phyloP scores from a whole-genome alignment of 2,797 vertebrate species.

The Sorex maritimensis region DNA sequence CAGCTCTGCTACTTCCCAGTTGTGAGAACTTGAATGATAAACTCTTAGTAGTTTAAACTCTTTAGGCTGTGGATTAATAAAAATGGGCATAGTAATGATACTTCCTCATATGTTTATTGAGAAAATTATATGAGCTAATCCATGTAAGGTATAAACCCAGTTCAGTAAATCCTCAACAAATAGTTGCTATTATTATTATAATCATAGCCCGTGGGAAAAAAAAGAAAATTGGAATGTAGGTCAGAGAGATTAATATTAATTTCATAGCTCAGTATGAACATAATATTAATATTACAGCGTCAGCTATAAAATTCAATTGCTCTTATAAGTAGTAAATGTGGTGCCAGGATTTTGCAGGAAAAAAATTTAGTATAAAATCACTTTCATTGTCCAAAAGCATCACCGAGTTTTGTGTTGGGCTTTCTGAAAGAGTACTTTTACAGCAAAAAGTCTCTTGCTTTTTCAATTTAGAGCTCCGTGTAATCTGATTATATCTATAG shows the following conservation, averaged over 20 bases:
- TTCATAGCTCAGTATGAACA: not conserved
- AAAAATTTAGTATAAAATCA: slow-evolving; percentile 55
- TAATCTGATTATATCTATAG: slow-evolving; percentile 20
- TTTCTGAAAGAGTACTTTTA: slow-evolving; percentile 70
- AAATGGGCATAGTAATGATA: slow-evolving; percentile 1
- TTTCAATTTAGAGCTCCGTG: slow-evolving; percentile 40
- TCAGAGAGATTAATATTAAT: slow-evolving; percentile 76
- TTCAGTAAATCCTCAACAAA: slow-evolving; percentile 44
- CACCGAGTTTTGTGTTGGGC: slow-evolving; percentile 41
- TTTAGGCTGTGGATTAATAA: slow-evolving; percentile 19
- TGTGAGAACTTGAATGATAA: slow-evolving; percentile 2
- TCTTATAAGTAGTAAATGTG: slow-evolving; percentile 60
- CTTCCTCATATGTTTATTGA: not conserved
- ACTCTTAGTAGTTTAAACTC: slow-evolving; percentile 40
- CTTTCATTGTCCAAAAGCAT: slow-evolving; percentile 53
- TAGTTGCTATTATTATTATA: slow-evolving; percentile 54
- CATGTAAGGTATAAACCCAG: not conserved
- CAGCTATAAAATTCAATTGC: slow-evolving; percentile 73
- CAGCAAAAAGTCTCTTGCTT: slow-evolving; percentile 36
- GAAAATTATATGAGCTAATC: slow-evolving; percentile 74
- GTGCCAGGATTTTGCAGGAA: slow-evolving; percentile 66
- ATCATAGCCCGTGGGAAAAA: slow-evolving; percentile 38
- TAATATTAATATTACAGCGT: slow-evolving; percentile 9
- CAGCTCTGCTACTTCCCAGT: slow-evolving; percentile 1
- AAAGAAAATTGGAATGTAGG: slow-evolving; percentile 72